Conservation (phyloP, 2,888 invertebrate species). For the Andrena minutula region DNA sequence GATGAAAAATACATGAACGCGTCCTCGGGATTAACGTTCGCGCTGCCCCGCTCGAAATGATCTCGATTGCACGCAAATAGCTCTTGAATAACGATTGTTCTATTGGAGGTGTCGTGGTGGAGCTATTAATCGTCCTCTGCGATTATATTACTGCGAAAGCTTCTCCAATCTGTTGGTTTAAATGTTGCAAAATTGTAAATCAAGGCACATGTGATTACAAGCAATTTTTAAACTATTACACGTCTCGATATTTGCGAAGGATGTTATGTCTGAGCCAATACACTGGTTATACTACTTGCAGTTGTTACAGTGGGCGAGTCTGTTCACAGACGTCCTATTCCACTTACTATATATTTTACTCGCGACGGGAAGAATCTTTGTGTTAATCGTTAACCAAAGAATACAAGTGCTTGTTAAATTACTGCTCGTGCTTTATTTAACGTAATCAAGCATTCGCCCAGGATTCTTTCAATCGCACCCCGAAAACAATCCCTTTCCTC, state of each 20-base stretch:
- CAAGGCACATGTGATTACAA: no score
- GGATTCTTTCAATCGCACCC: background rate
- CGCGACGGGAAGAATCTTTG: background rate
- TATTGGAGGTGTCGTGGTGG: slow-evolving; percentile 8
- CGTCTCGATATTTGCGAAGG: background rate
- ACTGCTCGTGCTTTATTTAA: background rate
- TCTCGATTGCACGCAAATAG: slow-evolving; percentile 12
- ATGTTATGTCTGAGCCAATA: background rate
- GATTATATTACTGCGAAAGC: no score
- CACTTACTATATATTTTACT: background rate
- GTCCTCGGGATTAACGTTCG: slow-evolving; percentile 11
- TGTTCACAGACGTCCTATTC: background rate
- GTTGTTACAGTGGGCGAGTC: background rate
- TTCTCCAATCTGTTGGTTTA: no score
- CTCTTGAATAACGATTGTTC: background rate
- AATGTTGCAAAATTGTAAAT: no score
- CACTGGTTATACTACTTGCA: background rate
- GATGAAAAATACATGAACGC: slow-evolving; percentile 23
- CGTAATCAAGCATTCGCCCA: background rate
- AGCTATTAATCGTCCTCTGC: background rate
- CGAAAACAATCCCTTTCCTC: background rate
- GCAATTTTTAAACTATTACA: no score
- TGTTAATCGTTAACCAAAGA: background rate
- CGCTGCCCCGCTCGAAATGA: background rate
- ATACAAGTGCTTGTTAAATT: no score